phyloP scores from a whole-genome alignment of 2,888 invertebrate species.

The Caenorhabditis sp. region DNA sequence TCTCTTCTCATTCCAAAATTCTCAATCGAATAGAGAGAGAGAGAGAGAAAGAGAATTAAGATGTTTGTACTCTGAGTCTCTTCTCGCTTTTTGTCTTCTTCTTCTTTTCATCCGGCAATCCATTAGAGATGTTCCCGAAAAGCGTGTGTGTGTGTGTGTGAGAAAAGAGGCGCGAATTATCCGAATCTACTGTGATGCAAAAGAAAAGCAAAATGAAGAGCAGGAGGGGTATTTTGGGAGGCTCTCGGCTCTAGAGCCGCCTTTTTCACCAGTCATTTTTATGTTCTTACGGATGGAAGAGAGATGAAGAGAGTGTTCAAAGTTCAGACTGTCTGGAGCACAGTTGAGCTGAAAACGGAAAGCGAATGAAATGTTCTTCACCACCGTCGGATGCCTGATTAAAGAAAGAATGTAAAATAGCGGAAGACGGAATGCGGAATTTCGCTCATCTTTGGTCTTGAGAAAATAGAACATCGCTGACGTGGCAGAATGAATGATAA shows the following conservation, averaged over 20 bases:
- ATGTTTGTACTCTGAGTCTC: constrained; percentile 15
- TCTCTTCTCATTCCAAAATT: background rate
- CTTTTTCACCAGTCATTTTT: constrained; percentile 8
- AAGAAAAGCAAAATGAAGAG: constrained; percentile 14
- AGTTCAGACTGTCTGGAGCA: constrained; percentile 15
- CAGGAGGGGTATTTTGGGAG: constrained; percentile 17
- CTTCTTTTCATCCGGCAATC: constrained; percentile 6
- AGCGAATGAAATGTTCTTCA: background rate
- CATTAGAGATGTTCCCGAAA: constrained; percentile 32
- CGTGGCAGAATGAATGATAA: constrained; percentile 34
- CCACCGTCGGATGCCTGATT: too few relatives aligned
- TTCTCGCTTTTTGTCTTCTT: background rate
- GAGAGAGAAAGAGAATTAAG: constrained; percentile 8
- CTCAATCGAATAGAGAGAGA: background rate
- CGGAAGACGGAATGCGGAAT: background rate
- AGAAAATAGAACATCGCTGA: too few relatives aligned
- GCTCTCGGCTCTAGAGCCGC: too few relatives aligned
- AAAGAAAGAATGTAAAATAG: too few relatives aligned
- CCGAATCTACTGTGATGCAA: constrained; percentile 17
- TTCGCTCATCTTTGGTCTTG: too few relatives aligned
- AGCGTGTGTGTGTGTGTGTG: background rate
- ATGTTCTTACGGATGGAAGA: constrained; percentile 6
- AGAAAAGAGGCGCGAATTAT: constrained; percentile 18
- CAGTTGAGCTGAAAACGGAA: background rate
- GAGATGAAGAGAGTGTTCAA: constrained; percentile 11